phyloP scores from a whole-genome alignment of 2,113 vertebrate genomes.

The Felis catus region DNA sequence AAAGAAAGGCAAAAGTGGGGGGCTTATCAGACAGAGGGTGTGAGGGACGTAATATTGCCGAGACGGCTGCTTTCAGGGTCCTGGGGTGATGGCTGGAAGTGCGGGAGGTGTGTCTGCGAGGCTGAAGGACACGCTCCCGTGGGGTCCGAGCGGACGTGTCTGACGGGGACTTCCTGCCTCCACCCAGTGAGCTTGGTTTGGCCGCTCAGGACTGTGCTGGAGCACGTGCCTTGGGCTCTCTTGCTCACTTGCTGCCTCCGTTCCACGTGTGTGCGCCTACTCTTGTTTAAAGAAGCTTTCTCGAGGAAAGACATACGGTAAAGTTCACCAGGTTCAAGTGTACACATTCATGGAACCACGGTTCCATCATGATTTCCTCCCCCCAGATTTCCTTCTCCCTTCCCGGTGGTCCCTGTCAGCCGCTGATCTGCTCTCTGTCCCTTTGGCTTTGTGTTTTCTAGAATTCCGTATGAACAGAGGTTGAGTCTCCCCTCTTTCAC shows the following conservation, averaged over 20 bases:
- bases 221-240: background rate
- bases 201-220: background rate
- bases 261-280: background rate
- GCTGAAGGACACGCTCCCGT: rapidly evolving
- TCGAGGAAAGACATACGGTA: background rate
- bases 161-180: background rate
- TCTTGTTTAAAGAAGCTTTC: background rate
- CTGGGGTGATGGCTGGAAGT: rapidly evolving
- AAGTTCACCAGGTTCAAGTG: background rate
- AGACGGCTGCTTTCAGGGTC: background rate
- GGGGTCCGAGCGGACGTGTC: background rate
- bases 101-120: rapidly evolving
- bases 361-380: background rate
- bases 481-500: background rate
- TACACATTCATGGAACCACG: rapidly evolving
- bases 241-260: background rate
- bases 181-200: background rate
- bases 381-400: background rate
- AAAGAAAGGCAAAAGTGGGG: background rate
- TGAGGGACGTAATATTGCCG: rapidly evolving
- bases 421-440: background rate
- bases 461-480: background rate
- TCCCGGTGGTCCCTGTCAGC: background rate
- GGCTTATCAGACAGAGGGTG: background rate
- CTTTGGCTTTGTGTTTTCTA: background rate